A percentile compares a stretch with the other conserved stretches of the same genome.
Conservation (phyloP, 2,888 invertebrate species). For the Germaria angustata region DNA sequence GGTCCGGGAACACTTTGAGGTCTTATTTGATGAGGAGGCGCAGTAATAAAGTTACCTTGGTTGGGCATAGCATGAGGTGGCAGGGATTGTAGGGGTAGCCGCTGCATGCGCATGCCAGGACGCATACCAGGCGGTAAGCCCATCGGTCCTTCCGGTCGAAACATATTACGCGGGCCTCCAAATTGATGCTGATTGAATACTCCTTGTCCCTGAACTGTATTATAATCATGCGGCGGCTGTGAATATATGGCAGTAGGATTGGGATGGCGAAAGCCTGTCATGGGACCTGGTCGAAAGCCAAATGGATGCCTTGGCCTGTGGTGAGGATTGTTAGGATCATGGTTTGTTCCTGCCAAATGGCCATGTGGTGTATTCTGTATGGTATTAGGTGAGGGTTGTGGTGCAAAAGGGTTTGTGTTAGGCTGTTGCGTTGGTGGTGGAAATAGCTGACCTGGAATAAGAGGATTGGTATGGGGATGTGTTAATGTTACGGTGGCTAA, state of each 20-base stretch:
- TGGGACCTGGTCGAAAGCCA: constrained; percentile 73
- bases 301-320: constrained; percentile 74
- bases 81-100: constrained; percentile 78
- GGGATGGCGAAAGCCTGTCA: constrained; percentile 70
- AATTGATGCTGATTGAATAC: constrained; percentile 69
- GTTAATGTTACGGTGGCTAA: constrained; percentile 66
- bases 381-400: constrained; percentile 68
- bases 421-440: constrained; percentile 70
- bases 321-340: constrained; percentile 71
- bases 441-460: constrained; percentile 78
- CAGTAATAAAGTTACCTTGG: constrained; percentile 71
- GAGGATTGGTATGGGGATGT: constrained; percentile 71
- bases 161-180: constrained; percentile 69
- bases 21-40: constrained; percentile 70
- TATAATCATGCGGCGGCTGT: constrained; percentile 71
- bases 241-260: constrained; percentile 70
- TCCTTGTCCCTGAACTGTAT: constrained; percentile 64
- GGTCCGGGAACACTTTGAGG: constrained; percentile 68
- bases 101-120: constrained; percentile 81
- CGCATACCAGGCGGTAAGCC: constrained; percentile 69
- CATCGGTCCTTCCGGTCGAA: constrained; percentile 70
- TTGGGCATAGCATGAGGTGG: constrained; percentile 68
- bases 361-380: constrained; percentile 69
- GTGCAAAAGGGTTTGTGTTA: constrained; percentile 69
- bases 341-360: constrained; percentile 64